Evolutionary conservation across 2,797 vertebrate species (phyloP).

Genomic region (Sebastes trivittatus): DNA sequence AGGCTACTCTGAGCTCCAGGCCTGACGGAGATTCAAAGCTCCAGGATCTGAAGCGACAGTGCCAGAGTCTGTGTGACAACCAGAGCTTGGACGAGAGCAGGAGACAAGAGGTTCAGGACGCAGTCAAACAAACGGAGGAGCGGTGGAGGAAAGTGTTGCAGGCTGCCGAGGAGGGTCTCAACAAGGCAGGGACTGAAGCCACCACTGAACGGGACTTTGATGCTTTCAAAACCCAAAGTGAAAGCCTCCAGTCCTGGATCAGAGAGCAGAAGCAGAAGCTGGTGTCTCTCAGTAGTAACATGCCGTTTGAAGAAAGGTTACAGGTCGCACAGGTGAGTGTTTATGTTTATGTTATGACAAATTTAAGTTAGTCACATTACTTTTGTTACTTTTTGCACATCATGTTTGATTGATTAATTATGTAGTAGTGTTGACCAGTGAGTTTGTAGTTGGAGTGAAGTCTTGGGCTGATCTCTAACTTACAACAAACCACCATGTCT

Average conservation of each 20-base stretch:
- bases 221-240: constrained; percentile 74
- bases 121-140: constrained; percentile 48
- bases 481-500: background rate
- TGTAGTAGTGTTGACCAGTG: background rate
- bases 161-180: constrained; percentile 35
- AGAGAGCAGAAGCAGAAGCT: constrained; percentile 81
- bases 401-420: background rate
- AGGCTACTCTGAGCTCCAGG: constrained; percentile 79
- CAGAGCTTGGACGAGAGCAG: constrained; percentile 48
- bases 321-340: constrained; percentile 82
- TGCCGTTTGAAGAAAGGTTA: constrained; percentile 75
- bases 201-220: constrained; percentile 62
- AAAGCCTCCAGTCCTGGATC: constrained; percentile 80
- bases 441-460: background rate
- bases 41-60: constrained; percentile 58
- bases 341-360: no score
- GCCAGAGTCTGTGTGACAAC: constrained; percentile 51
- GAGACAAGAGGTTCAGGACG: constrained; percentile 44
- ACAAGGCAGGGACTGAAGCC: constrained; percentile 54
- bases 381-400: background rate
- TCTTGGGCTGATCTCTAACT: background rate
- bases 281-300: constrained; percentile 59
- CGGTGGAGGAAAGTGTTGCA: constrained; percentile 53
- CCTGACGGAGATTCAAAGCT: constrained; percentile 80
- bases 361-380: no score